Conservation (phyloP, 2,113 vertebrate species). For the Scortum barcoo region DNA sequence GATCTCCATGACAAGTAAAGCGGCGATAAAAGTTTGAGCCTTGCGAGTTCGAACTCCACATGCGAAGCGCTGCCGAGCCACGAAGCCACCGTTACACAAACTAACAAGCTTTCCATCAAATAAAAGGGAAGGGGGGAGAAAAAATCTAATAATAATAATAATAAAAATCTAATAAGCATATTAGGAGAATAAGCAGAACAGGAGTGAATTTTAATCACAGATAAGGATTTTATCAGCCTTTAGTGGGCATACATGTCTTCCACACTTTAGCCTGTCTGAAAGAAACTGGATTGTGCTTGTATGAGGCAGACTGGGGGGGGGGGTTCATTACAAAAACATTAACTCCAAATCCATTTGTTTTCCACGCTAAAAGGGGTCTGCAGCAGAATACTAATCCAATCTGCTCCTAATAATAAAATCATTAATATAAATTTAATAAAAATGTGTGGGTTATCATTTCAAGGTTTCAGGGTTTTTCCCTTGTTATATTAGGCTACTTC, state of each 20-base stretch:
- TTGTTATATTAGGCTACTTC: constrained; percentile 12
- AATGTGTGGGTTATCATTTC: constrained; percentile 36
- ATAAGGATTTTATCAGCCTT: constrained; percentile 73
- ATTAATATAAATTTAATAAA: constrained; percentile 64
- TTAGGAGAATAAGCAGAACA: constrained; percentile 67
- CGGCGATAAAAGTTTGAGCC: constrained; percentile 26
- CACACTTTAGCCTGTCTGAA: constrained; percentile 50
- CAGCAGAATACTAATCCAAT: constrained; percentile 57
- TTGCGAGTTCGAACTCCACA: constrained; percentile 9
- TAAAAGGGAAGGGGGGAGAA: not conserved
- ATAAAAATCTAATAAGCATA: constrained; percentile 64
- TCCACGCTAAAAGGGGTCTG: constrained; percentile 40
- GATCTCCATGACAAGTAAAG: constrained; percentile 32
- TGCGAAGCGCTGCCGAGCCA: constrained; percentile 20
- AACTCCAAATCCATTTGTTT: constrained; percentile 62
- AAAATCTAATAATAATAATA: constrained; percentile 64
- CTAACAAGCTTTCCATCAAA: constrained; percentile 61
- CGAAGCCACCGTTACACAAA: constrained; percentile 28
- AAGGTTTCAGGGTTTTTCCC: constrained; percentile 16
- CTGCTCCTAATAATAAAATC: constrained; percentile 56
- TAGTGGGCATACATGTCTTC: constrained; percentile 58
- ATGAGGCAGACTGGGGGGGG: not conserved
- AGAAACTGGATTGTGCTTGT: constrained; percentile 31
- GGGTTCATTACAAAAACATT: constrained; percentile 65
- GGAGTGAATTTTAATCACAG: constrained; percentile 73